Base-by-base conservation (phyloP, 1,140 invertebrate genomes). In the Stenopsyche tienmushanensis region DNA sequence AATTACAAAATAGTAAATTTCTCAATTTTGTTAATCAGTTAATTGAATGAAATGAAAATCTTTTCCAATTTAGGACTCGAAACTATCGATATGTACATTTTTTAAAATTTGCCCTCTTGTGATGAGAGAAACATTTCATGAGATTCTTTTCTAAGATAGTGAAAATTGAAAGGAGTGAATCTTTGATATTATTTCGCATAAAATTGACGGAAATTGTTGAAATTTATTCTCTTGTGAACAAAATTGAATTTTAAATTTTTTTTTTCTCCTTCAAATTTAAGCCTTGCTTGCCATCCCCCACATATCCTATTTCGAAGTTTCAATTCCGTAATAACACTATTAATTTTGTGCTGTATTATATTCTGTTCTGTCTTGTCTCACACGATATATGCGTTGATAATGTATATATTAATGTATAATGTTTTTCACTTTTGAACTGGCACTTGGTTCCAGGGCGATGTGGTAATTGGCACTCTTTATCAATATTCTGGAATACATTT, bases 401-500 rank as follows among this genome's bases (percentile, higher is more conserved):
- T 49, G 29, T 59, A 26, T 24, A 23, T 50, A 50, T 18, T 23
- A 17, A 45, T 7, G 17, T 5, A 17, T n/a, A 45, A 8, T 9
- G 54, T 55, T 39, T 62, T 60, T 65, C 58, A 24, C 60, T 60
- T 64, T 60, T 58, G 54, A 64, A 78, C 76, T 77, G 79, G 78
- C 79, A 77, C 78, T 79, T 76, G 77, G 53, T 60, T 69, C 79
- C 79, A 80, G 79, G 78, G 78, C 79, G 78, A 78, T 78, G 77
- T 75, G 76, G 66, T 70, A 77, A 80, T 81, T 80, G 79, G 79
- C 80, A 79, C 80, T 75, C 71, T 76, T 75, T 75, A 72, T n/a
- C n/a, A 73, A 77, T 78, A 75, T 78, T 75, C 72, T 18, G 77
- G 77, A 75, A 79, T 76, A 74, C 65, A 75, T 78, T 78, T 83